Percentiles rank a stretch among this genome's conserved stretches.
These are phyloP conservation scores for Nasonia oneida DNA, from an alignment of 2,888 invertebrate species.

Conservation along the genomic window DNA sequence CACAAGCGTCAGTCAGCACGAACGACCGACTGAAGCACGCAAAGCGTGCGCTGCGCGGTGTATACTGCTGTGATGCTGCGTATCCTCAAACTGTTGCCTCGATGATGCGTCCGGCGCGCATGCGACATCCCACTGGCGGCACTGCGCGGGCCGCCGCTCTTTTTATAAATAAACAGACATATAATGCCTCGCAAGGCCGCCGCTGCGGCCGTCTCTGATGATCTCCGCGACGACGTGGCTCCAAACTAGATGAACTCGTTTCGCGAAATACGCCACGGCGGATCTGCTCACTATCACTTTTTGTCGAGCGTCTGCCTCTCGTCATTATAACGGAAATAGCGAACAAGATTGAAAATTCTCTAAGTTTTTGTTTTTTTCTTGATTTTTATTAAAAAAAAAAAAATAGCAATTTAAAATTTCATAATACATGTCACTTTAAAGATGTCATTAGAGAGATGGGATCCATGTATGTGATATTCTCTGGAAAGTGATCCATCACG, in stretches of 20 bases:
- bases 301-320: background rate
- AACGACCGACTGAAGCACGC: background rate
- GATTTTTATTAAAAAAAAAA: slow-evolving; percentile 1
- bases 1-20: background rate
- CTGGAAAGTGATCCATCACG: slow-evolving; percentile 84
- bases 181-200: slow-evolving; percentile 14
- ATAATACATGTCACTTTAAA: background rate
- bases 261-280: background rate
- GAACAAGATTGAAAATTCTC: background rate
- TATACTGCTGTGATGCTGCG: background rate
- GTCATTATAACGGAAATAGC: background rate
- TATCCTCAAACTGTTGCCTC: background rate
- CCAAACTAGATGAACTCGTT: slow-evolving; percentile 16
- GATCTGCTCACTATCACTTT: background rate
- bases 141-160: background rate
- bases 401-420: slow-evolving; percentile 1
- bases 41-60: background rate
- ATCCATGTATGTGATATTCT: slow-evolving; percentile 81
- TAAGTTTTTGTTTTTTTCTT: background rate
- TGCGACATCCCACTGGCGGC: slow-evolving; percentile 4
- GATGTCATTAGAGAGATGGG: slow-evolving; percentile 64
- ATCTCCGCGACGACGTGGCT: background rate
- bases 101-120: background rate
- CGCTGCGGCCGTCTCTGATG: background rate
- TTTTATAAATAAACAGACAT: slow-evolving; percentile 40